Percentiles rank a stretch among this genome's conserved stretches.
These are phyloP conservation scores for Pygocentrus nattereri DNA, from an alignment of 2,797 vertebrate species.

Conservation along the genomic window DNA sequence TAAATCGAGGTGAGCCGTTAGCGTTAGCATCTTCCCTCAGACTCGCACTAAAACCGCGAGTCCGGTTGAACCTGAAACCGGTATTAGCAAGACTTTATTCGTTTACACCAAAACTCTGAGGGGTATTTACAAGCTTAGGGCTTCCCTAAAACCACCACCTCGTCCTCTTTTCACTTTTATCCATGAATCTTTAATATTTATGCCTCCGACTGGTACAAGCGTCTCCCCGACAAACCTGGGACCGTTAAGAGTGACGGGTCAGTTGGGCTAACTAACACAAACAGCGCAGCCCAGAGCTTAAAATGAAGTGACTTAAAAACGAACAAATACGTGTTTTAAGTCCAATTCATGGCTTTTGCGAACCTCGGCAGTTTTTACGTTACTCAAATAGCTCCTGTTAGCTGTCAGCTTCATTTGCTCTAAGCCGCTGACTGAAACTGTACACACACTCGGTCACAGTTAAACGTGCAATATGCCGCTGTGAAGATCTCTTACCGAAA, in stretches of 20 bases:
- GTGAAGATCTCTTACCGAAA: slow-evolving; percentile 53
- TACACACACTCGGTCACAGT: neutral
- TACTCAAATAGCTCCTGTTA: neutral
- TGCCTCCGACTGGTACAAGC: no score
- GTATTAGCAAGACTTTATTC: no score
- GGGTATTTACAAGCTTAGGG: no score
- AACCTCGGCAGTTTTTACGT: neutral
- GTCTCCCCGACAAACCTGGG: neutral
- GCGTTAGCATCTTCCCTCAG: no score
- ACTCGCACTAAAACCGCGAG: no score
- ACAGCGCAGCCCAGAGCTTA: neutral
- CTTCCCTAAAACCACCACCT: no score
- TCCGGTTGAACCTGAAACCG: no score
- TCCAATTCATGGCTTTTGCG: neutral
- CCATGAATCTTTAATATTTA: no score
- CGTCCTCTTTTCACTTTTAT: no score
- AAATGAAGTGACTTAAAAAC: neutral
- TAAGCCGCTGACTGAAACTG: neutral
- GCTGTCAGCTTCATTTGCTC: neutral
- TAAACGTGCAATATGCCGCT: no score
- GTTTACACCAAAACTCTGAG: no score
- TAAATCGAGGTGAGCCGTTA: no score
- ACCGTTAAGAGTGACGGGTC: neutral
- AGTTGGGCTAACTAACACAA: neutral
- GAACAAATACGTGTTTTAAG: neutral